Percentiles rank a stretch among this genome's conserved stretches.
These are phyloP conservation scores for Drosophila paulistorum DNA, from an alignment of 1,140 invertebrate genomes.

Conservation along the genomic window DNA sequence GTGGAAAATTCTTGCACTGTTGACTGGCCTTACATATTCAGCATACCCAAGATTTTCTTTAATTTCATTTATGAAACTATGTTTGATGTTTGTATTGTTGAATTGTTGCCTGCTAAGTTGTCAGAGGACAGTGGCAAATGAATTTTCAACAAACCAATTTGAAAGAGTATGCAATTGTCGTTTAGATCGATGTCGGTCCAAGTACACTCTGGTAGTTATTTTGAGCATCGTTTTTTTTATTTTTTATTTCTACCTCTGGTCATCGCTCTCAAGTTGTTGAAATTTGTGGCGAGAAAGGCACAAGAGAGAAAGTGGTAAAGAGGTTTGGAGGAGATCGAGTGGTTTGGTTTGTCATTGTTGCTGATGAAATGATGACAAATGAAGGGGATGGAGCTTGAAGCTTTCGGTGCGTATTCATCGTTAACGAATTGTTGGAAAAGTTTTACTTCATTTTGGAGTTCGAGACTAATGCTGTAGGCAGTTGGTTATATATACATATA, in stretches of 20 bases:
- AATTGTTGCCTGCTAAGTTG: too few relatives aligned
- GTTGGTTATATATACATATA: constrained; percentile 15
- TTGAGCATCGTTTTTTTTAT: constrained; percentile 35
- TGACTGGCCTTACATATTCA: too few relatives aligned
- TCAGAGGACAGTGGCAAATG: too few relatives aligned
- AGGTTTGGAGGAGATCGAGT: constrained; percentile 30
- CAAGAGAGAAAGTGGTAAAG: constrained; percentile 66
- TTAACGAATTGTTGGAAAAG: constrained; percentile 53
- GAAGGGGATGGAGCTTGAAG: constrained; percentile 18
- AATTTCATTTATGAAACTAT: too few relatives aligned
- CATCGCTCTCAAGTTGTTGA: constrained; percentile 69
- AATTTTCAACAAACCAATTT: too few relatives aligned
- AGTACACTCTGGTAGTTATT: constrained; percentile 36
- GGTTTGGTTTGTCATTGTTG: constrained; percentile 64
- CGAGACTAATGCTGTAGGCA: constrained; percentile 23
- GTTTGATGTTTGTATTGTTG: too few relatives aligned
- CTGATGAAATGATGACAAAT: constrained; percentile 53
- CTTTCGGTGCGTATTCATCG: constrained; percentile 42
- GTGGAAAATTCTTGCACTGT: too few relatives aligned
- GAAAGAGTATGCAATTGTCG: not conserved
- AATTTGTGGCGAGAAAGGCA: constrained; percentile 64
- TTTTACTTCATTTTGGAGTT: constrained; percentile 29
- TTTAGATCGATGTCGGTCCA: not conserved
- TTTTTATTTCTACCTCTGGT: constrained; percentile 47
- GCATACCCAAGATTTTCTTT: too few relatives aligned